Percentiles rank a stretch among this genome's conserved stretches.
Evolutionary conservation across 2,113 vertebrate species (phyloP).

Genomic region (Amphiprion ocellaris): DNA sequence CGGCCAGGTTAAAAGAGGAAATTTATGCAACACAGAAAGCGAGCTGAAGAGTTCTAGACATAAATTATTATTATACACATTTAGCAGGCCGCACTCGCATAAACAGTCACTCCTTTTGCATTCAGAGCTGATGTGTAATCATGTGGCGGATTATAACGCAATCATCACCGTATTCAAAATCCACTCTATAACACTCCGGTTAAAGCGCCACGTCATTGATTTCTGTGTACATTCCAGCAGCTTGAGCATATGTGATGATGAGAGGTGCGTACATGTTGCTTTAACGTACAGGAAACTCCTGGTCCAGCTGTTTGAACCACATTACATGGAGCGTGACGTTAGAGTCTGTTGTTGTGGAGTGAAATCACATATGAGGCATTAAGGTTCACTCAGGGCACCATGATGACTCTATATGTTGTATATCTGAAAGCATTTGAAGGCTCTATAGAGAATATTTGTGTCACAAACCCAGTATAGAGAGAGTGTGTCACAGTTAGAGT

Average conservation of each 20-base stretch:
- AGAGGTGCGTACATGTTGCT: not conserved
- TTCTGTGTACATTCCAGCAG: slow-evolving; percentile 6
- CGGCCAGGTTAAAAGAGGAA: too few relatives aligned
- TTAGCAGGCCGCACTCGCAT: not conserved
- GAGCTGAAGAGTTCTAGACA: not conserved
- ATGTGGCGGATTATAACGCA: slow-evolving; percentile 12
- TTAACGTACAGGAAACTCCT: slow-evolving; percentile 12
- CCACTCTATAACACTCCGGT: not conserved
- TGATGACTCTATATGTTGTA: slow-evolving; percentile 2
- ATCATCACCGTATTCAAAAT: slow-evolving; percentile 31
- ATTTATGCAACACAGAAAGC: too few relatives aligned
- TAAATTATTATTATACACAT: not conserved
- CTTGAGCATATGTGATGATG: slow-evolving; percentile 9
- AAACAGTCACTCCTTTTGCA: not conserved
- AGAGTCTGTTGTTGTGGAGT: slow-evolving; percentile 4
- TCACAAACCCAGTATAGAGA: too few relatives aligned
- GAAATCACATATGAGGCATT: slow-evolving; percentile 6
- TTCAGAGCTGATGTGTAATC: slow-evolving; percentile 31
- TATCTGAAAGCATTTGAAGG: slow-evolving; percentile 7
- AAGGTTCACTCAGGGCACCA: not conserved
- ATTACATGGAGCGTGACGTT: slow-evolving; percentile 24
- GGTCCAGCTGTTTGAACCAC: slow-evolving; percentile 37
- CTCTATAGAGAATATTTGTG: slow-evolving; percentile 7
- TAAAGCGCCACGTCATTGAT: not conserved
- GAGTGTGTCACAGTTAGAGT: too few relatives aligned